phyloP scores from a whole-genome alignment of 2,888 invertebrate genomes.

The Dolichomitus sp. region DNA sequence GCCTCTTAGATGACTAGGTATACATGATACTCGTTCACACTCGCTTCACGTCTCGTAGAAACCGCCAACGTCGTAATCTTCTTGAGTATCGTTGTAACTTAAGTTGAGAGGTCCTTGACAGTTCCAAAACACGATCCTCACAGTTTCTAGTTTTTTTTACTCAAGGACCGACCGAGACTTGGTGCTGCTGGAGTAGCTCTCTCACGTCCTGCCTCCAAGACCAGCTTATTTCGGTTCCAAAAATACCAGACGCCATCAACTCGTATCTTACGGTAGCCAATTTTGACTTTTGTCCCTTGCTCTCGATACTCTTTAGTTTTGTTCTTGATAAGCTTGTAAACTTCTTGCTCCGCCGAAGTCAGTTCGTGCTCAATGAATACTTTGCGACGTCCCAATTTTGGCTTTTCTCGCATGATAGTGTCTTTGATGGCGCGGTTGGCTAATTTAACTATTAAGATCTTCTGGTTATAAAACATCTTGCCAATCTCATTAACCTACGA shows the following conservation, averaged over 20 bases:
- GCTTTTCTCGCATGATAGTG: slow-evolving; percentile 32
- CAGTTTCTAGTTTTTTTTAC: slow-evolving; percentile 18
- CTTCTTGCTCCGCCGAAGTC: slow-evolving; percentile 10
- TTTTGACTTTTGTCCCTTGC: slow-evolving; percentile 1
- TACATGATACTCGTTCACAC: background rate
- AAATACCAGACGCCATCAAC: slow-evolving; percentile 6
- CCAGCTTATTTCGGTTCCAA: too few species aligned
- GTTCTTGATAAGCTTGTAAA: slow-evolving; percentile 15
- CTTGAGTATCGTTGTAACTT: background rate
- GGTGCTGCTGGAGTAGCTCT: background rate
- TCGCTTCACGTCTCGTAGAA: slow-evolving; percentile 25
- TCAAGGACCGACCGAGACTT: background rate
- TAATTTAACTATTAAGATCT: slow-evolving; percentile 21
- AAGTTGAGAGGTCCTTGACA: slow-evolving; percentile 5
- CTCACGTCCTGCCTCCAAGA: slow-evolving; percentile 5
- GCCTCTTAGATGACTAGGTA: background rate
- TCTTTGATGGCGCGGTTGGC: slow-evolving; percentile 12
- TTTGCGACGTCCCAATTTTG: slow-evolving; percentile 28
- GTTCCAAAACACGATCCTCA: slow-evolving; percentile 29
- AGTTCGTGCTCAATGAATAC: slow-evolving; percentile 43
- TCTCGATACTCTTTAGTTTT: slow-evolving; percentile 26
- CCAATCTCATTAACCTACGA: background rate
- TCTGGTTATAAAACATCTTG: background rate
- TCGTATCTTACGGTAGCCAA: slow-evolving; percentile 16
- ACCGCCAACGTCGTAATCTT: background rate